Base-by-base conservation (phyloP, 2,797 vertebrate species). In the Antrozous pallidus region DNA sequence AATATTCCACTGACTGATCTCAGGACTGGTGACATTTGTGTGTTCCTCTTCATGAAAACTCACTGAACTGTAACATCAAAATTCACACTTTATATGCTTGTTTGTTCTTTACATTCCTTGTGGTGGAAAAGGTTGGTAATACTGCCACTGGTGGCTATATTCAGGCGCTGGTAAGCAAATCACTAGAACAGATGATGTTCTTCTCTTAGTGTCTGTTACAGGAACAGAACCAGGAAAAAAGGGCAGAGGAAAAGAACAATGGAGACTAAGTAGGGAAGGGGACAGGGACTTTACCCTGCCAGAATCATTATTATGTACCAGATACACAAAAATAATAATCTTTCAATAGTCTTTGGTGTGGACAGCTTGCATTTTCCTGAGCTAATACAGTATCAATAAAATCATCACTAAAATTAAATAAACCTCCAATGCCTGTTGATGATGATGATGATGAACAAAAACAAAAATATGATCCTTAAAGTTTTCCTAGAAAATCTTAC, bases 261-360 rank as follows among this genome's bases (percentile, higher is more conserved):
- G 38, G 11, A 11, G 7, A 5, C 0, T 5, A 3, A 13, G 6
- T 0, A 3, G 6, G 38, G 38, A 8, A 42, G 4, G 3, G 1
- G 16, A 10, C 8, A 28, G 9, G 42, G 11, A 4, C 24, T 31
- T 47, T 12, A 2, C 10, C 26, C 69, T 31, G 16, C 45, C 3
- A 12, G 18, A 54, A 22, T 65, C 54, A 18, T 36, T 36, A 4
- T 42, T 36, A 58, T 42, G 24, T 33, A 36, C 69, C n/a, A 24
- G 49, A n/a, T 33, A 42, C 12, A 56, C 2, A 28, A 40, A 36
- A 45, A 28, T 22, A 74, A 73, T 22, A 4, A 24, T 9, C 38
- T 36, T 36, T 8, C 28, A 12, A 6, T 28, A 22, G 42, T 42
- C 56, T 38, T 79, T 73, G 54, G 31, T 20, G 56, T 69, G 17